Evolutionary conservation across 2,113 vertebrate genomes (phyloP).

Genomic region (Stigmatopora nigra): DNA sequence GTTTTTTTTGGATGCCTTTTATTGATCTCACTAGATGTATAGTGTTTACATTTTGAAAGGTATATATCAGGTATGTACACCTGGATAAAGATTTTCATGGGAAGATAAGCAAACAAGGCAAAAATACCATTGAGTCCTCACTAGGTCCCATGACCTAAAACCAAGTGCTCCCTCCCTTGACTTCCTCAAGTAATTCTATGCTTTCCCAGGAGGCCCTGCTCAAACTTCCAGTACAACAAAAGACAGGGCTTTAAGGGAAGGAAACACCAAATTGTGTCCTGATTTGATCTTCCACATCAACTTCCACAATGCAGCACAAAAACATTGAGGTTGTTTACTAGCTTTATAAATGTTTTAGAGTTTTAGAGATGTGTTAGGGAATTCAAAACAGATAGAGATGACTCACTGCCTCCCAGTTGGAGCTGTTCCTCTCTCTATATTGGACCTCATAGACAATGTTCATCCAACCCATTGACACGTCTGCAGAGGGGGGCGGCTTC

Average conservation of each 20-base stretch:
- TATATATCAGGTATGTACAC: not conserved
- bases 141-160: constrained; percentile 54
- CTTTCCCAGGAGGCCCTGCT: constrained; percentile 48
- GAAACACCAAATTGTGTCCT: constrained; percentile 41
- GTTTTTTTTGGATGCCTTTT: too few relatives aligned
- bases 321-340: constrained; percentile 2
- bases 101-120: constrained; percentile 7
- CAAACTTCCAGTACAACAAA: constrained; percentile 41
- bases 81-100: constrained; percentile 12
- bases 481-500: constrained; percentile 82
- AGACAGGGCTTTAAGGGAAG: constrained; percentile 36
- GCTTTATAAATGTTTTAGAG: not conserved
- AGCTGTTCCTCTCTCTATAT: constrained; percentile 75
- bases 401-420: constrained; percentile 82
- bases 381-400: constrained; percentile 2
- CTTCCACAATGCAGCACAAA: not conserved
- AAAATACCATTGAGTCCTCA: constrained; percentile 45
- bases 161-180: constrained; percentile 52
- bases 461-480: constrained; percentile 82
- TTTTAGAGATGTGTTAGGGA: not conserved
- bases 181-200: constrained; percentile 41
- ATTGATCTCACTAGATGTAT: not conserved
- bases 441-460: constrained; percentile 83
- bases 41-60: not conserved
- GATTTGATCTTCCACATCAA: constrained; percentile 1